Evolutionary conservation across 2,113 vertebrate genomes (phyloP), one percentile per base, ranked within the genome.

Genomic region (Caranx ignobilis): DNA sequence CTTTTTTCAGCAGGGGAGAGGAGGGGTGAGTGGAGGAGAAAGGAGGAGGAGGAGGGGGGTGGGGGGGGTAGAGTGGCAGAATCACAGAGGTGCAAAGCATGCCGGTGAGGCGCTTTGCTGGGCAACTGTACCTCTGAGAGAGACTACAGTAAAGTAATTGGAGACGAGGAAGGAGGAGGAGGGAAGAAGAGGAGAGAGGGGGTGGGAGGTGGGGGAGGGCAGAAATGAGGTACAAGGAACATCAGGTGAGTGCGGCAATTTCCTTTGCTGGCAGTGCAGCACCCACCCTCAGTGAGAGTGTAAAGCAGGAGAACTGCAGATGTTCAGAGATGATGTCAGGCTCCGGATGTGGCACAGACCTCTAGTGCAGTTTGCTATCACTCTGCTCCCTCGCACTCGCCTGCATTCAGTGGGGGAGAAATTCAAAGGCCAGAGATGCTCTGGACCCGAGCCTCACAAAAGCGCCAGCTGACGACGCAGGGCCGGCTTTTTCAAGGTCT

Each of bases 231-330:
- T 91, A 86, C 90, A 93, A 91, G 89, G 83, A 94, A 93, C 87
- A 93, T 95, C 94, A 95, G 94, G 94, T 94, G 93, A 95, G 95
- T 95, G 95, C 94, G 93, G 94, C 94, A 95, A 86, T 93, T 93
- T 87, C 85, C 87, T 92, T 66, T 82, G 84, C 92, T 86, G 88
- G 83, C 89, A 83, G 89, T 88, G 87, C 88, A 87, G 91, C 92
- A 92, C 83, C 82, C 80, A 61, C 82, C 87, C 87, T 87, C 75
- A 83, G 81, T 72, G 77, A 90, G 85, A 85, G 81, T 87, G 84
- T 26, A 84, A 84, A 86, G 81, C 77, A 69, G 84, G 75, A 89
- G 81, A 94, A 92, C 93, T 94, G 94, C 92, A 95, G 93, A 94
- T 95, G 93, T 91, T 93, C 75, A 26, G 56, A 86, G 91, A 92